Conservation (phyloP, 2,113 vertebrate genomes). For the Syngnathus scovelli region DNA sequence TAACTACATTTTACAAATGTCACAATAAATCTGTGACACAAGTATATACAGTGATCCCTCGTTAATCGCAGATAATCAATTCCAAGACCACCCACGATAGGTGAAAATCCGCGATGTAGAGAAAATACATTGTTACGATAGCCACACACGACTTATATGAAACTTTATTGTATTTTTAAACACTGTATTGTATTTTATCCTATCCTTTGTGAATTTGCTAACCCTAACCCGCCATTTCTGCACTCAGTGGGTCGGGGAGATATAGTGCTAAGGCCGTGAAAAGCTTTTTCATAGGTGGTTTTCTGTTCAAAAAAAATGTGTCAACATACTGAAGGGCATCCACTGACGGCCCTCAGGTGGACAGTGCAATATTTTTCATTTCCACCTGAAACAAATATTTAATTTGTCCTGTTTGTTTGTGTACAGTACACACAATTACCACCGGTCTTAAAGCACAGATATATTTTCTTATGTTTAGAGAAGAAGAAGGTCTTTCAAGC, state of each 20-base stretch:
- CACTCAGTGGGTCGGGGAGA: not conserved
- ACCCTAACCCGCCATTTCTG: not conserved
- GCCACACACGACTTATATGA: too few relatives aligned
- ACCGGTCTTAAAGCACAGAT: not conserved
- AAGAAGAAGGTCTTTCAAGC: not conserved
- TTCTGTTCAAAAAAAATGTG: slow-evolving; percentile 45
- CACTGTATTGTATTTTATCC: not conserved
- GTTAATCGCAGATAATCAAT: too few relatives aligned
- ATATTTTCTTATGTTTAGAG: not conserved
- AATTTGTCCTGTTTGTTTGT: slow-evolving; percentile 52
- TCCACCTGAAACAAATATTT: slow-evolving; percentile 34
- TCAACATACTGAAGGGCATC: slow-evolving; percentile 52
- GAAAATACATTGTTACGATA: too few relatives aligned
- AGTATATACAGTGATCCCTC: too few relatives aligned
- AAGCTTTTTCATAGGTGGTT: slow-evolving; percentile 36
- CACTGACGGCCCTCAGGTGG: slow-evolving; percentile 51
- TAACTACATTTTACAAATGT: too few relatives aligned
- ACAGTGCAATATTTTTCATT: slow-evolving; percentile 52
- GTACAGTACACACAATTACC: not conserved
- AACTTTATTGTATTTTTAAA: too few relatives aligned
- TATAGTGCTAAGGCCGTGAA: slow-evolving; percentile 28
- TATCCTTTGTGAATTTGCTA: slow-evolving; percentile 25
- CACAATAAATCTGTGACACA: too few relatives aligned
- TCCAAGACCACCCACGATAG: too few relatives aligned
- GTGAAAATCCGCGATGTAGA: too few relatives aligned